A percentile compares a stretch with the other conserved stretches of the same genome.
phyloP scores from a whole-genome alignment of 2,113 vertebrate species.

The Gambusia holbrooki region DNA sequence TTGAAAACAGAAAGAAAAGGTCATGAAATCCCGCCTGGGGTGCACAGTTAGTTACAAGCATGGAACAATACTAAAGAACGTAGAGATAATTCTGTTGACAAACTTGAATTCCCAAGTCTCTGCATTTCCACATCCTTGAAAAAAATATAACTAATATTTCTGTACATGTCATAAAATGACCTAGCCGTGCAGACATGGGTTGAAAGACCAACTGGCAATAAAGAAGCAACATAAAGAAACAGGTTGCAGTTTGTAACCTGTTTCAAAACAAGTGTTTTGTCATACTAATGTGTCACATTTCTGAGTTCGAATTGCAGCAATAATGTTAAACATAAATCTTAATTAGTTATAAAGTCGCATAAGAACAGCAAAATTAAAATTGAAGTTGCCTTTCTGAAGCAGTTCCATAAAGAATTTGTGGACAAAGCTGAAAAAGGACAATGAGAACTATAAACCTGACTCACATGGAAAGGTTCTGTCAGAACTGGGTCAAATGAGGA shows the following conservation, averaged over 20 bases:
- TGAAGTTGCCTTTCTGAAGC: too few relatives aligned
- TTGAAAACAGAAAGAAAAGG: constrained; percentile 26
- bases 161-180: too few relatives aligned
- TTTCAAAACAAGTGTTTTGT: too few relatives aligned
- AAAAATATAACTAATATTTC: neutral
- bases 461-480: neutral
- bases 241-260: too few relatives aligned
- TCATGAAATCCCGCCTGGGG: constrained; percentile 11
- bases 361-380: too few relatives aligned
- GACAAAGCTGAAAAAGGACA: neutral
- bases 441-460: neutral
- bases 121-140: neutral
- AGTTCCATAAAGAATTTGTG: neutral
- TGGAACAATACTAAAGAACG: neutral
- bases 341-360: too few relatives aligned
- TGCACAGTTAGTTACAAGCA: neutral
- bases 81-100: neutral
- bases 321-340: too few relatives aligned
- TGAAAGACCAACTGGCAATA: neutral
- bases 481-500: too few relatives aligned
- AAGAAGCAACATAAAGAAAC: too few relatives aligned
- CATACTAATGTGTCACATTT: too few relatives aligned
- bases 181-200: neutral
- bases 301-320: too few relatives aligned
- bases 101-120: neutral